Base-by-base conservation (phyloP, 2,113 vertebrate species). In the Caretta caretta region DNA sequence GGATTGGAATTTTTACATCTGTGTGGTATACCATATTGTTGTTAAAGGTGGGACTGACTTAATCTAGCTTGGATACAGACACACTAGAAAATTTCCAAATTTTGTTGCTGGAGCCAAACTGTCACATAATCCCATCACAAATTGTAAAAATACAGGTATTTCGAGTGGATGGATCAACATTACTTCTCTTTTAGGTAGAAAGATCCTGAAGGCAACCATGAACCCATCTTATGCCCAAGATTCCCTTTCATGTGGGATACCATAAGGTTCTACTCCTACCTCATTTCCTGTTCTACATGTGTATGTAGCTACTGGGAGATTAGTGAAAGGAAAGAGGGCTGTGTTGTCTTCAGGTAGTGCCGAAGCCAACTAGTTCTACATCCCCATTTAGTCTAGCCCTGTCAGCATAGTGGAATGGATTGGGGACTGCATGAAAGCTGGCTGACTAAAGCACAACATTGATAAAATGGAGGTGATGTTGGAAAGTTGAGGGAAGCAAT, bases 91-190 rank as follows among this genome's bases (percentile, higher is more conserved):
- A 85, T 75, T 62, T 91, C 22, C 25, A 51, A 56, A 10, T 89
- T 89, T 91, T 86, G 75, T 5, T 72, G 50, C 50, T 29, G 27
- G 57, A 59, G 57, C 27, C 57, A 29, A 59, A 10, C 88, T 89
- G 65, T 8, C 46, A 46, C 46, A 54, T 10, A 13, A 6, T 90
- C 89, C 10, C 72, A 46, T 59, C 38, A 27, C 83, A 82, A 35
- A 72, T 48, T 27, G 48, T 38, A 54, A 84, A 13, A 0, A 1
- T 4, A 65, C 31, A 76, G 11, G 27, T 20, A 29, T n/a, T 4
- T 87, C 69, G 27, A 75, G 4, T 9, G 38, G 27, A 35, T 7
- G 11, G 75, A 62, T 78, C 0, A 0, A 2, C 76, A 25, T 87
- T 89, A 78, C 65, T 57, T 8, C 1, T 14, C 29, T 25, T 93